These are phyloP conservation scores for Heliconius sara DNA, from an alignment of 2,888 invertebrate genomes.

Conservation along the genomic window DNA sequence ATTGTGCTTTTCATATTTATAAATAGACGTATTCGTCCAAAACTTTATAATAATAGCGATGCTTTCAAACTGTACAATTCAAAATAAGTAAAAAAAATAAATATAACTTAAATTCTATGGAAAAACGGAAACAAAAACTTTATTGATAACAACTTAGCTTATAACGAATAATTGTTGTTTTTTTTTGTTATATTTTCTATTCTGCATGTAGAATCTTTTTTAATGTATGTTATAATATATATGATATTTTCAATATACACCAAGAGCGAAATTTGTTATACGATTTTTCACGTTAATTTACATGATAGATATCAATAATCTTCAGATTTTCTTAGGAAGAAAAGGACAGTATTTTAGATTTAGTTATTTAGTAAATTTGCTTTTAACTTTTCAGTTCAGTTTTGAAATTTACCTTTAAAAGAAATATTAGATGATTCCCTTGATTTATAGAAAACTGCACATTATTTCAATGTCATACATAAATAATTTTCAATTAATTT, in stretches of 20 bases:
- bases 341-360: neutral
- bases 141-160: slow-evolving; percentile 45
- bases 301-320: neutral
- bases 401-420: too few relatives aligned
- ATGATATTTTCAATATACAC: too few relatives aligned
- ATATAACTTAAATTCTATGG: slow-evolving; percentile 63
- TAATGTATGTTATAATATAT: neutral
- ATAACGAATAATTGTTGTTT: neutral
- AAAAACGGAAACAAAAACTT: slow-evolving; percentile 59
- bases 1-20: slow-evolving; percentile 82
- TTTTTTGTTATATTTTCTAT: slow-evolving; percentile 1
- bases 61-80: slow-evolving; percentile 66
- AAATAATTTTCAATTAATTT: neutral
- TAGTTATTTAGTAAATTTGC: neutral
- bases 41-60: slow-evolving; percentile 72
- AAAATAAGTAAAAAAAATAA: slow-evolving; percentile 73
- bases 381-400: neutral
- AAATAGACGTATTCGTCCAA: slow-evolving; percentile 67
- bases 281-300: neutral
- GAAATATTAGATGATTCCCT: too few relatives aligned
- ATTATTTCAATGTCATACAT: neutral
- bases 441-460: neutral
- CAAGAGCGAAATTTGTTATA: too few relatives aligned
- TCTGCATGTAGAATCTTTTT: neutral
- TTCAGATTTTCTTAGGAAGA: neutral